Evolutionary conservation across 1,140 invertebrate genomes (phyloP).

Genomic region (Acyrthosiphon pisum): DNA sequence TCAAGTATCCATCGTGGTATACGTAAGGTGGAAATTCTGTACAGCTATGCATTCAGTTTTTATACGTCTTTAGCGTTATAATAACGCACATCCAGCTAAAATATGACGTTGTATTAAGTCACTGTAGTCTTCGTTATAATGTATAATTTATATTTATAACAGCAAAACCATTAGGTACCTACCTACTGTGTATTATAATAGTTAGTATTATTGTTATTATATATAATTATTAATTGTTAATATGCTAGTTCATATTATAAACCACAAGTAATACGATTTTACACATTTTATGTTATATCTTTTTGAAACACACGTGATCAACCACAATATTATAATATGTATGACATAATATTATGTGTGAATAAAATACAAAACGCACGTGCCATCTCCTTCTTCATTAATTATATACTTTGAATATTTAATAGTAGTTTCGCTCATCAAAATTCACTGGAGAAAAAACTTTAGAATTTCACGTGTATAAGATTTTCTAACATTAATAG

Average conservation of each 20-base stretch:
- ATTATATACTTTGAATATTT: background rate
- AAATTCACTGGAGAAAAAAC: background rate
- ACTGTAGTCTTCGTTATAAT: background rate
- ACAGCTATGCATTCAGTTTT: background rate
- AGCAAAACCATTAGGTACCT: background rate
- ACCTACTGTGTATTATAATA: background rate
- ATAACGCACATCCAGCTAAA: background rate
- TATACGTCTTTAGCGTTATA: background rate
- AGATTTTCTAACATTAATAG: background rate
- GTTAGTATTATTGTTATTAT: too few species aligned
- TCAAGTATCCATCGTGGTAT: background rate
- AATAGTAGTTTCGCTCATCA: background rate
- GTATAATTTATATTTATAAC: background rate
- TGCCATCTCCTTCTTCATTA: background rate
- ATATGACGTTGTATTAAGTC: background rate
- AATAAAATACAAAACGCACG: background rate
- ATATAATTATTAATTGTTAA: background rate
- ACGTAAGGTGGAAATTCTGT: background rate
- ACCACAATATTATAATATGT: background rate
- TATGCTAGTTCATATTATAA: background rate
- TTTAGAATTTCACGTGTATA: background rate
- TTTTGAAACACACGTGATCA: background rate
- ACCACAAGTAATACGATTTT: background rate
- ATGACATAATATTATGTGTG: background rate
- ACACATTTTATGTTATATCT: background rate